These are phyloP conservation scores for Prinia subflava DNA, from an alignment of 2,113 vertebrate species.

Conservation along the genomic window DNA sequence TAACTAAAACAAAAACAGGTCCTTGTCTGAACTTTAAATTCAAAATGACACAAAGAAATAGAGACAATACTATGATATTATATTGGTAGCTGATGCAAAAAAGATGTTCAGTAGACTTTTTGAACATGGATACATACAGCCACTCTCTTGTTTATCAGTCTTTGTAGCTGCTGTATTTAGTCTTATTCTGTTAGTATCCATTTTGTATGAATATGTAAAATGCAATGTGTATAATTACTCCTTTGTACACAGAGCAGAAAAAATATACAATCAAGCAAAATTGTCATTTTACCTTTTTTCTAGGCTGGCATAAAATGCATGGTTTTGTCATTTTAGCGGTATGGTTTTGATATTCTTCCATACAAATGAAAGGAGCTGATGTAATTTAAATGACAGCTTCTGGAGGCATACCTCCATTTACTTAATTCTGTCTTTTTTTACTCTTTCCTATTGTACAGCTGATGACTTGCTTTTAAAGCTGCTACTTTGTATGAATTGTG, in stretches of 20 bases:
- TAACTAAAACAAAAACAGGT: neutral
- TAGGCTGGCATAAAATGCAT: neutral
- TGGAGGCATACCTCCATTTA: neutral
- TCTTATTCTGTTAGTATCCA: neutral
- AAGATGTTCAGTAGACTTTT: neutral
- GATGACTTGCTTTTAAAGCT: neutral
- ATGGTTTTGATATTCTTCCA: neutral
- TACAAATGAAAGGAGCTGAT: neutral
- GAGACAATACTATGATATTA: neutral
- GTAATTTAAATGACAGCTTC: neutral
- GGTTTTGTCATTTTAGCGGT: neutral
- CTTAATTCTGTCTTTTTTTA: neutral
- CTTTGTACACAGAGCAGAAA: neutral
- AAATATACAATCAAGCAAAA: neutral
- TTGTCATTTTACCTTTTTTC: neutral
- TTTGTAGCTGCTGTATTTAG: neutral
- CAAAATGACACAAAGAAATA: neutral
- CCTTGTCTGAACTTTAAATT: neutral
- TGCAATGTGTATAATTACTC: neutral
- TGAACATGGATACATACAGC: neutral
- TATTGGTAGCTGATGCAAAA: neutral
- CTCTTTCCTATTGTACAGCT: neutral
- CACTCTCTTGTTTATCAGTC: neutral
- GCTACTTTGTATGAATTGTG: neutral
- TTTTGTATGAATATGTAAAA: neutral